A percentile compares a stretch with the other conserved stretches of the same genome.
Conservation (phyloP, 2,113 vertebrate genomes). For the Scolopax mira region DNA sequence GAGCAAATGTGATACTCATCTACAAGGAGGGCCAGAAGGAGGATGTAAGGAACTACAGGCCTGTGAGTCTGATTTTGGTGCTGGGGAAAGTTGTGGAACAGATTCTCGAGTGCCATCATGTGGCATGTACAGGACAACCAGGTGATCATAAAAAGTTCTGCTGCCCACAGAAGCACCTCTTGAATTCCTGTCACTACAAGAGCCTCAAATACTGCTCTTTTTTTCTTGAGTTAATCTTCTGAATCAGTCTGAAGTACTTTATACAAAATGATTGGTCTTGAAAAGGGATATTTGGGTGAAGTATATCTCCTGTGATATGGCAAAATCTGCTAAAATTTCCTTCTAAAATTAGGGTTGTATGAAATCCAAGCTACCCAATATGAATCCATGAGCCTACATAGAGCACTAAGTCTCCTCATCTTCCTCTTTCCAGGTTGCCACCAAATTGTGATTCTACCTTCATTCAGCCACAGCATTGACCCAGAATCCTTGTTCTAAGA, state of each 20-base stretch:
- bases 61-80: neutral
- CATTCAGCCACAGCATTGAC: neutral
- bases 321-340: neutral
- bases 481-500: neutral
- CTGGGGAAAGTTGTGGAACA: neutral
- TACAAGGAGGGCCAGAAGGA: neutral
- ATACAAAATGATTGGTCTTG: neutral
- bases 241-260: neutral
- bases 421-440: neutral
- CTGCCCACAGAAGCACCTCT: neutral
- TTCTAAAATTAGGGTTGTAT: too few species aligned
- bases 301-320: neutral
- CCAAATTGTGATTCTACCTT: neutral
- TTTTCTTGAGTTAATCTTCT: neutral
- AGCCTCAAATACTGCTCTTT: neutral
- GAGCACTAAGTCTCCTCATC: neutral
- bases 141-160: neutral
- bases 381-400: neutral
- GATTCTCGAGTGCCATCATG: neutral
- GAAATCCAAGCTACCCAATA: too few species aligned
- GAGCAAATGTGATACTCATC: neutral
- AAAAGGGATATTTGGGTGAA: neutral
- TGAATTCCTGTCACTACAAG: neutral
- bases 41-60: neutral
- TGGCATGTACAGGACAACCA: neutral